Percentiles rank a stretch among this genome's conserved stretches.
These are phyloP conservation scores for Thalassarche chlororhynchos DNA, from an alignment of 2,113 vertebrate species.

Conservation along the genomic window DNA sequence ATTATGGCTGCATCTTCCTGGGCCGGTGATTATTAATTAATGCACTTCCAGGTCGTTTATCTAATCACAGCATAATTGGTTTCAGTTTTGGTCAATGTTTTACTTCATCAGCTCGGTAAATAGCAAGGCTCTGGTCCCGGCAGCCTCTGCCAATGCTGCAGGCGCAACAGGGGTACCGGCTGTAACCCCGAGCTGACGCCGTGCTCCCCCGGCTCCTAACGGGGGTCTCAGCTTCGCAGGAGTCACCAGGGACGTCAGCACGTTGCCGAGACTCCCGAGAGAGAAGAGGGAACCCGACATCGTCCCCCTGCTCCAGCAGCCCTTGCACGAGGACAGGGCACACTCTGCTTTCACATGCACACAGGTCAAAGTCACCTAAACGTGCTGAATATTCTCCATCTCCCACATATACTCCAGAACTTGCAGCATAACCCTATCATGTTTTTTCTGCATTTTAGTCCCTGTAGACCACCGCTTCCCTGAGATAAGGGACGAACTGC, in stretches of 20 bases:
- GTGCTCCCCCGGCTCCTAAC: rapidly evolving
- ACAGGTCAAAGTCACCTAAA: neutral
- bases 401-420: rapidly evolving
- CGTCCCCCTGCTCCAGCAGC: rapidly evolving
- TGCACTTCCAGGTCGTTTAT: conserved; percentile 22
- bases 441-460: neutral
- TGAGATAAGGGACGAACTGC: rapidly evolving
- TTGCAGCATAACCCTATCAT: rapidly evolving
- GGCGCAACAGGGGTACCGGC: rapidly evolving
- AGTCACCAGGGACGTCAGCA: too few species aligned
- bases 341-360: rapidly evolving
- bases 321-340: neutral
- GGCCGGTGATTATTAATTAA: conserved; percentile 59
- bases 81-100: conserved; percentile 41
- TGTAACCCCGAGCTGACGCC: rapidly evolving
- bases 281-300: rapidly evolving
- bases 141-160: neutral
- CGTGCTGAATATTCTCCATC: rapidly evolving
- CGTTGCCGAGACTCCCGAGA: rapidly evolving
- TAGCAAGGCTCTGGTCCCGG: neutral
- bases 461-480: neutral
- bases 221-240: rapidly evolving
- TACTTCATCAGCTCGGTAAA: neutral
- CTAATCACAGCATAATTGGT: conserved; percentile 28
- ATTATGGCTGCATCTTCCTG: neutral